Conservation (phyloP, 2,797 vertebrate species). For the Leptoclinus maculatus region DNA sequence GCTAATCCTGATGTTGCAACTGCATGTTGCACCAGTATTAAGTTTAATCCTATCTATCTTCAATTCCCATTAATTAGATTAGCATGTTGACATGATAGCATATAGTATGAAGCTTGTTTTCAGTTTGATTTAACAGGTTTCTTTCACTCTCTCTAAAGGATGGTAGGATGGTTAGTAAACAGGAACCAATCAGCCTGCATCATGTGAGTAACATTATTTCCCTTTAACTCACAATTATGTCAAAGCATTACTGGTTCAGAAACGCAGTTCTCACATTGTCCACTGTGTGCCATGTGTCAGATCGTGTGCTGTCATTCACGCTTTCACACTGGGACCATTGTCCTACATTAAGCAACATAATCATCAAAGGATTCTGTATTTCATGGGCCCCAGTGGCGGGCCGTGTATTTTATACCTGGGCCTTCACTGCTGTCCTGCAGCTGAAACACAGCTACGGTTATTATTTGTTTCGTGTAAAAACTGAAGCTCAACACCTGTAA, state of each 20-base stretch:
- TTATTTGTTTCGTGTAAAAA: no score
- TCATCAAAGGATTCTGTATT: conserved; percentile 27
- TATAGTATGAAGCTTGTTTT: not conserved
- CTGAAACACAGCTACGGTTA: no score
- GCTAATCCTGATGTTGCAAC: not conserved
- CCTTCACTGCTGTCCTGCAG: no score
- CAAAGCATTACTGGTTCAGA: not conserved
- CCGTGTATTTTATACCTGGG: no score
- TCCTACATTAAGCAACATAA: conserved; percentile 15
- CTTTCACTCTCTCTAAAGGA: not conserved
- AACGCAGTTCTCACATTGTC: no score
- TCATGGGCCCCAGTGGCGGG: not conserved
- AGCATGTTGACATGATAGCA: not conserved
- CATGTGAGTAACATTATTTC: not conserved
- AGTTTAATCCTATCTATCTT: not conserved
- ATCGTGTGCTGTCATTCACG: conserved; percentile 4
- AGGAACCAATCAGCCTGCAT: not conserved
- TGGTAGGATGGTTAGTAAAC: not conserved
- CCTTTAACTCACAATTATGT: not conserved
- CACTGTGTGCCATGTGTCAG: not conserved
- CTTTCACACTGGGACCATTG: not conserved
- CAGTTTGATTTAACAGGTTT: not conserved
- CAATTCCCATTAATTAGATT: not conserved
- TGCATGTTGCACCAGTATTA: not conserved
- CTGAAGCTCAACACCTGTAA: no score